A percentile compares a stretch with the other conserved stretches of the same genome.
Evolutionary conservation across 2,888 invertebrate genomes (phyloP).

Genomic region (Athalia cordata): DNA sequence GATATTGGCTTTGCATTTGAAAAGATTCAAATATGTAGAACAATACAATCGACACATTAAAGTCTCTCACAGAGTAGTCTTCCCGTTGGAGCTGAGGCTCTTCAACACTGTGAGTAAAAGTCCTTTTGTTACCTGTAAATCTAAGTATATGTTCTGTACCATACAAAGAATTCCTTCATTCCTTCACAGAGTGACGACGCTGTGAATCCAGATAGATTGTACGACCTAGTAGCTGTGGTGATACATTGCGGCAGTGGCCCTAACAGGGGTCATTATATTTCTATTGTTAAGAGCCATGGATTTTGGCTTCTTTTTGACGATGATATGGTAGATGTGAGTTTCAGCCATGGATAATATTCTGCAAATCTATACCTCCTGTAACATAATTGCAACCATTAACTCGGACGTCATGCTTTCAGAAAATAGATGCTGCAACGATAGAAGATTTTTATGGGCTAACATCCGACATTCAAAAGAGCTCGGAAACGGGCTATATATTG

Average conservation of each 20-base stretch:
- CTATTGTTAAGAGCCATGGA: conserved; percentile 99
- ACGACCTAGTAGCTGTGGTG: conserved; percentile 99
- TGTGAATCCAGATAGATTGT: conserved; percentile 97
- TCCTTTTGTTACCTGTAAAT: conserved; percentile 33
- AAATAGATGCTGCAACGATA: conserved; percentile 99
- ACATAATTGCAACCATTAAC: conserved; percentile 23
- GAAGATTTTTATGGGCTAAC: conserved; percentile 99
- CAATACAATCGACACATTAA: conserved; percentile 99
- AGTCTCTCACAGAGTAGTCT: conserved; percentile 98
- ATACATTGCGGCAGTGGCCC: conserved; percentile 99
- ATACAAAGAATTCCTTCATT: neutral
- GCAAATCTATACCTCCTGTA: neutral
- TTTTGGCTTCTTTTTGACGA: conserved; percentile 99
- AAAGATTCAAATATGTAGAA: conserved; percentile 98
- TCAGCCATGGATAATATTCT: conserved; percentile 18
- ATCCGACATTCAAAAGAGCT: conserved; percentile 98
- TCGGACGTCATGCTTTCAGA: conserved; percentile 78
- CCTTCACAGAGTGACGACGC: conserved; percentile 99
- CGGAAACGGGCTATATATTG: conserved; percentile 99
- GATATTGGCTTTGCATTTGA: conserved; percentile 97
- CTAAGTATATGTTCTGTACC: conserved; percentile 56
- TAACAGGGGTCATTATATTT: conserved; percentile 99
- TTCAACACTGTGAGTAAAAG: conserved; percentile 92
- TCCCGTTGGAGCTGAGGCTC: conserved; percentile 96
- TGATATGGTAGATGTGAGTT: conserved; percentile 98